Base-by-base conservation (phyloP, 2,113 vertebrate species). In the Ophthalmolycus amberensis region DNA sequence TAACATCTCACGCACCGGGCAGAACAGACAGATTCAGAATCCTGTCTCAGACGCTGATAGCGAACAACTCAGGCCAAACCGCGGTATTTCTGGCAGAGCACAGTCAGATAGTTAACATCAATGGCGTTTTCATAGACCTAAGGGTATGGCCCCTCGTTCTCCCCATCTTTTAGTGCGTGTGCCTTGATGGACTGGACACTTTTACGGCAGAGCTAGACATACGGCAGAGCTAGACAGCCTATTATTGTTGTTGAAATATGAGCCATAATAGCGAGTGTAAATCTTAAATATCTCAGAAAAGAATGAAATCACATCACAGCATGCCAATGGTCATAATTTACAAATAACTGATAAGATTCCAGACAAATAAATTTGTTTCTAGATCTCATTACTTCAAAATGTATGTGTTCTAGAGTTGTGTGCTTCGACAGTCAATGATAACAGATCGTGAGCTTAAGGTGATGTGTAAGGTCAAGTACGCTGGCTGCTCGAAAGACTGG, bases 161-260 rank as follows among this genome's bases (percentile, higher is more conserved):
- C 64, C 71, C 25, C 80, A 27, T 88, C 80, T 86, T 91, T 91
- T 86, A 91, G 74, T 72, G 88, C 10, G 88, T 91, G 90, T 37
- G 77, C 77, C 81, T 91, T 91, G 92, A 93, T 50, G 82, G 56
- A 38, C 27, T 0, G 22, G 91, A 91, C 91, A 29, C 85, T 91
- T 94, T 93, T 85, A 91, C 66, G 59, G 89, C 84, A 66, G 65
- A 87, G 79, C 32, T 40, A 74, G 85, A 88, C 89, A 76, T 88
- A 90, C 75, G 85, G 75, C 79, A 80, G 85, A n/a, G n/a, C n/a
- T n/a, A n/a, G n/a, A n/a, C n/a, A n/a, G n/a, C n/a, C 87, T 75
- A 75, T 88, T 89, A 83, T 85, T 87, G 90, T 79, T 68, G 88
- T 77, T 90, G 86, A 93, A 89, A 87, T 90, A 89, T 83, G 92